Conservation (phyloP, 2,888 invertebrate genomes). For the Drosophila neonasuta region DNA sequence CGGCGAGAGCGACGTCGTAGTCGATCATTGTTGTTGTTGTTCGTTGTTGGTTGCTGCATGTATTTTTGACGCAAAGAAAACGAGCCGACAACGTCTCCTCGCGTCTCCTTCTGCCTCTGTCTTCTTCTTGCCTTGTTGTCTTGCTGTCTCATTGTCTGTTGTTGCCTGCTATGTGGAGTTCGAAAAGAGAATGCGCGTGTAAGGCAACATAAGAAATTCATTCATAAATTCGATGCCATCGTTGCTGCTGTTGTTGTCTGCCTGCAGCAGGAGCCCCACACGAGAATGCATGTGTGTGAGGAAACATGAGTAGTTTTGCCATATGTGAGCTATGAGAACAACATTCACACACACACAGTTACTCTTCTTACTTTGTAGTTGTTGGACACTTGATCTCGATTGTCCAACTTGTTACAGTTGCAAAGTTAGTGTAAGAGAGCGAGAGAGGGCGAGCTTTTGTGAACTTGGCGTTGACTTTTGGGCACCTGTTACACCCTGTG, state of each 20-base stretch:
- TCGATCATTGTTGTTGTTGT: constrained; percentile 50
- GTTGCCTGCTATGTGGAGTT: constrained; percentile 31
- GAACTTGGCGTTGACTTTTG: constrained; percentile 44
- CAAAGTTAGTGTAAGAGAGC: not conserved
- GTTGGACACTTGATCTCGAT: constrained; percentile 47
- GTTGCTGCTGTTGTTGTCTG: constrained; percentile 29
- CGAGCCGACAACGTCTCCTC: constrained; percentile 48
- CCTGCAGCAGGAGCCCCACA: constrained; percentile 31
- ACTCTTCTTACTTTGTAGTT: constrained; percentile 14
- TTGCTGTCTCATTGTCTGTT: constrained; percentile 55
- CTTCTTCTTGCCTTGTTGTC: constrained; percentile 34
- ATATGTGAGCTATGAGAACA: constrained; percentile 51
- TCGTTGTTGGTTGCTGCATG: constrained; percentile 39
- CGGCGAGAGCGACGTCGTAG: constrained; percentile 55
- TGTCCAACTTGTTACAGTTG: constrained; percentile 18
- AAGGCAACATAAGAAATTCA: constrained; percentile 81
- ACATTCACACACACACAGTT: not conserved
- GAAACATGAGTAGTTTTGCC: constrained; percentile 70
- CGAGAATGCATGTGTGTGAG: constrained; percentile 11
- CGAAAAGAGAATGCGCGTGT: constrained; percentile 69
- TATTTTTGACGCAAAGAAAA: constrained; percentile 65
- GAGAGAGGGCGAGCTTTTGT: constrained; percentile 14
- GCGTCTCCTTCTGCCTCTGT: constrained; percentile 20
- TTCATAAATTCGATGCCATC: constrained; percentile 72
- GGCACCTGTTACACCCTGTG: constrained; percentile 71